phyloP scores from a whole-genome alignment of 2,797 vertebrate species.

The Lacerta viridis region DNA sequence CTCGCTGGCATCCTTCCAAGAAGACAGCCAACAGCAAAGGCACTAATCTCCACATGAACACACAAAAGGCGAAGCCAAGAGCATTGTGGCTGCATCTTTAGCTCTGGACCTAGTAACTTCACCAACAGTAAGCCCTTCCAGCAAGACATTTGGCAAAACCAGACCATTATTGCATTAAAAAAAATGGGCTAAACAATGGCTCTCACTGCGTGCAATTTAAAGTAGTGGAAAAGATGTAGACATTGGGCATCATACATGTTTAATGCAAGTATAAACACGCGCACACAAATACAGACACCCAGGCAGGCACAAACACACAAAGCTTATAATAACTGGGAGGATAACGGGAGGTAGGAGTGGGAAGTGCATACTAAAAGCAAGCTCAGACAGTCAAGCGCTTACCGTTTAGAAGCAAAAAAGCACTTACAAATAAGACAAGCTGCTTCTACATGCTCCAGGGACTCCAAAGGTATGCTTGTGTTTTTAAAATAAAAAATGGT shows the following conservation, averaged over 20 bases:
- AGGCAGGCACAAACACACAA: no score
- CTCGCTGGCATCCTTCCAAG: neutral
- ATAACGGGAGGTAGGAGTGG: no score
- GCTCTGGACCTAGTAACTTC: no score
- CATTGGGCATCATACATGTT: no score
- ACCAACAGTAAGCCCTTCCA: no score
- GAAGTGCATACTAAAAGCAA: no score
- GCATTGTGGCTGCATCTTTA: neutral
- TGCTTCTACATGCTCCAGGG: neutral
- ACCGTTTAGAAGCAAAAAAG: neutral
- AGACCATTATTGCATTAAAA: neutral
- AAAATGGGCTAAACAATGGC: neutral
- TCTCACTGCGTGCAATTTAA: neutral
- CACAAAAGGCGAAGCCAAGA: neutral
- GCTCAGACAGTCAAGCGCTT: neutral
- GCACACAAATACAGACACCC: no score
- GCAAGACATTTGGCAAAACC: neutral
- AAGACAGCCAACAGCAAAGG: neutral
- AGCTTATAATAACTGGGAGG: no score
- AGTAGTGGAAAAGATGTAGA: neutral
- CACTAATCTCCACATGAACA: neutral
- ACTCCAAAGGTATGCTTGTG: no score
- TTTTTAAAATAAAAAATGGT: no score
- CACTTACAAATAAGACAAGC: neutral
- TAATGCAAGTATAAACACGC: no score